Evolutionary conservation across 2,113 vertebrate genomes (phyloP), one percentile per base, ranked within the genome.

Genomic region (Salvelinus fontinalis): DNA sequence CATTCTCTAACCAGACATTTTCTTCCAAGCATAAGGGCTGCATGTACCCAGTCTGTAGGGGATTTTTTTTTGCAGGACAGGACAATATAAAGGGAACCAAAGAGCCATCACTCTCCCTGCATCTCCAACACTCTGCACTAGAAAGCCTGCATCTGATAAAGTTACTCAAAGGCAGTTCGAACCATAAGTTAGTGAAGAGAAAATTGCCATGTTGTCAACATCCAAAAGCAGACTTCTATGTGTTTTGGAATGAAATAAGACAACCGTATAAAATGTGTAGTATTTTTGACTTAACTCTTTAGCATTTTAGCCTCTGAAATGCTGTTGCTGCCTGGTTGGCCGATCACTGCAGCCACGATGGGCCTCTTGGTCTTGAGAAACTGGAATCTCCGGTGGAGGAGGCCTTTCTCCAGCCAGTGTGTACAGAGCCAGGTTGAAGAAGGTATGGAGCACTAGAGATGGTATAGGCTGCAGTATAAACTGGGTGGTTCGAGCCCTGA

Each of bases 371-470:
- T 44, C 44, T 76, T 71, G 62, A n/a, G 68, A 26, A 72, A 8
- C 39, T 73, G 8, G 16, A 54, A 22, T 11, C 13, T 75, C 67
- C 76, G 72, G 18, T 14, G 29, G 29, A 84, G 77, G 65, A 83
- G 49, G 27, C 59, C 87, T 91, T 66, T 87, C 85, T 62, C 89
- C 81, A 0, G 87, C 83, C 26, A 90, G 1, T 0, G 88, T 90
- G 6, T 90, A 93, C 0, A 94, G 80, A 0, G 70, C 74, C 3
- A 94, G 69, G 79, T 93, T 94, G 18, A 87, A 88, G 68, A 91
- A 88, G 0, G 79, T 93, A 65, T 92, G 92, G 67, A 93, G 83
- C 5, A 29, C 3, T 18, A 18, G 85, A 92, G 22, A 92, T 44
- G 18, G 88, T 91, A 73, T 81, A 91, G 3, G 76, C 70, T 1